Percentiles rank a stretch among this genome's conserved stretches.
phyloP scores from a whole-genome alignment of 2,113 vertebrate genomes.

The Colius striatus region DNA sequence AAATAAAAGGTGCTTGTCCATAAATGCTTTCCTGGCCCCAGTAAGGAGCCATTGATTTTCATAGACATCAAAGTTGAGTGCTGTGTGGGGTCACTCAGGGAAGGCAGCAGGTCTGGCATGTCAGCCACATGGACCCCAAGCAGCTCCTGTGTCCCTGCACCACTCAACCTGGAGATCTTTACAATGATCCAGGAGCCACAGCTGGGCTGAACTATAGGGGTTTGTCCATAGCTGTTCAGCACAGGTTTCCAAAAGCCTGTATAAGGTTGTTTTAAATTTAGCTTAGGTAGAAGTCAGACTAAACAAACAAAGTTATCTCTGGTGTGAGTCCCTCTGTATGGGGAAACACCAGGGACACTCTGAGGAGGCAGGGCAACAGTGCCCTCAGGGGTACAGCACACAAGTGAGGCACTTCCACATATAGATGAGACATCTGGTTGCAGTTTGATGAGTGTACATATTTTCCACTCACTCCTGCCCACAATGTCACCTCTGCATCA shows the following conservation, averaged over 20 bases:
- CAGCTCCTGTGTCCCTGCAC: background rate
- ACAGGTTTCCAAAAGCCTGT: background rate
- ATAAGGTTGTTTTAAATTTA: conserved; percentile 1
- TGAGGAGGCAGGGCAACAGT: background rate
- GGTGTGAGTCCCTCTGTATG: background rate
- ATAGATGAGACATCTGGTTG: conserved; percentile 18
- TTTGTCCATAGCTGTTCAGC: background rate
- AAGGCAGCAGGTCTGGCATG: background rate
- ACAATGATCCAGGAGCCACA: background rate
- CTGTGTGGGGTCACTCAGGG: accelerated
- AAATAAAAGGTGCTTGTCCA: background rate
- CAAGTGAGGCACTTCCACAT: background rate
- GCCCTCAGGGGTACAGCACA: background rate
- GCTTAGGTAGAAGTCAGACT: background rate
- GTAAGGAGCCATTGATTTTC: background rate
- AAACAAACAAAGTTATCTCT: background rate
- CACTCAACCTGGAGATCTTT: background rate
- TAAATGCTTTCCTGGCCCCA: background rate
- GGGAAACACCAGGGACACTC: background rate
- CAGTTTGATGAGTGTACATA: background rate
- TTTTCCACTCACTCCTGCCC: conserved; percentile 23
- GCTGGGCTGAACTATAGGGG: background rate
- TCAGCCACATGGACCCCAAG: background rate
- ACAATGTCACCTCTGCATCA: background rate
- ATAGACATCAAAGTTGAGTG: background rate